Evolutionary conservation across 2,888 invertebrate species (phyloP), one percentile per base, ranked within the genome.

Genomic region (Mimachlamys varia): DNA sequence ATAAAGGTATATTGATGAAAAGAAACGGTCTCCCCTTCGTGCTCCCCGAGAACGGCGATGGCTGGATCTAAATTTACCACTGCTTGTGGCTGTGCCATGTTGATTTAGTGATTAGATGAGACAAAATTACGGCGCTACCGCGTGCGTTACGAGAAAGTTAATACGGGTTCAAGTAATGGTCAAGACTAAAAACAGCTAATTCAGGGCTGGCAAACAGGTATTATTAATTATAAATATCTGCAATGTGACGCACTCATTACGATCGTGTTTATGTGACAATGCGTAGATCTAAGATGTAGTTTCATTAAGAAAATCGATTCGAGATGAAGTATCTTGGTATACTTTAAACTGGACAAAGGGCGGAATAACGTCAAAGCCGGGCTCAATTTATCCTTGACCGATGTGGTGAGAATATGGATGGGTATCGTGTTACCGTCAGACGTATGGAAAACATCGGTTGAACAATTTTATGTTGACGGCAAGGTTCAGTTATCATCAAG

Each of bases 31-130:
- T 15, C 76, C 76, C 76, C 76, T 76, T 76, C 33, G 76, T 33
- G 76, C 33, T 33, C 76, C 76, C 33, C 76, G 33, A 27, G 76
- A 27, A 76, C 33, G 58, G 58, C n/a, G 58, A 58, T 22, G 58
- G 22, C 58, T 58, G 22, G 58, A 58, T 58, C 58, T 58, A 58
- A 58, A 58, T 58, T 58, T 58, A 76, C 76, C 76, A 27, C 76
- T 76, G 27, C 76, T 76, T 76, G 76, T 76, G 76, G 76, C 33
- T 76, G 76, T 76, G 27, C 76, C 27, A 33, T 76, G 76, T 76
- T 76, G 76, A 76, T 76, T 76, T 76, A 76, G 76, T 76, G 76
- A 76, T 76, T 76, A 76, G 76, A 76, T 76, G 76, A 76, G 76
- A 76, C 76, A 76, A 76, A 76, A 76, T 76, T 76, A 76, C 76